These are phyloP conservation scores for Menura novaehollandiae DNA, from an alignment of 2,113 vertebrate species.

Conservation along the genomic window DNA sequence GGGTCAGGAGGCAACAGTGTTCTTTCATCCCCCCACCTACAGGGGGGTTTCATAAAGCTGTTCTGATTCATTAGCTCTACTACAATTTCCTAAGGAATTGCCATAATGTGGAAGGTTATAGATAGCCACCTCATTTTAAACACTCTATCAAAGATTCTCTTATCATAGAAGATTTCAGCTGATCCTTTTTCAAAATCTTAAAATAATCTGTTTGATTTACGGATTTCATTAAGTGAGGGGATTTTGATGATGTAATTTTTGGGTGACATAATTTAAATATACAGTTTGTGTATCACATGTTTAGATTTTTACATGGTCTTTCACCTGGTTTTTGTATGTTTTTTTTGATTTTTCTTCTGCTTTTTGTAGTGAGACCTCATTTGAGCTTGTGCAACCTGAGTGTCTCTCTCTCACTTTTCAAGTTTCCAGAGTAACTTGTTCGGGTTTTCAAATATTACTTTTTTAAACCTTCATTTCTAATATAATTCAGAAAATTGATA, in stretches of 20 bases:
- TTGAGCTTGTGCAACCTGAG: neutral
- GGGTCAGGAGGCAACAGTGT: too few relatives aligned
- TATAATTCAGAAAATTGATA: neutral
- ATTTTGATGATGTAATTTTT: neutral
- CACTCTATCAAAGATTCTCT: neutral
- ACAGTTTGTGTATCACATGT: neutral
- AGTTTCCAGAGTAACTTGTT: neutral
- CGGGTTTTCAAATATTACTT: neutral
- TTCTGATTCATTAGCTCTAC: neutral
- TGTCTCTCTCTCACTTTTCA: neutral
- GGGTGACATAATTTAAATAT: neutral
- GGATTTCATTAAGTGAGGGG: neutral
- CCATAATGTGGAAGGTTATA: neutral
- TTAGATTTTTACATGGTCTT: neutral
- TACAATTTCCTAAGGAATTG: neutral
- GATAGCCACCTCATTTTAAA: neutral
- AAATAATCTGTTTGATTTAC: neutral
- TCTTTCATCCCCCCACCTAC: neutral
- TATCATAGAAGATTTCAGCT: neutral
- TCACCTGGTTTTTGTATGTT: accelerated
- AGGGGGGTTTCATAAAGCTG: neutral
- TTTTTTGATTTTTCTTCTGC: neutral
- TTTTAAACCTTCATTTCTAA: neutral
- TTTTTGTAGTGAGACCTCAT: neutral
- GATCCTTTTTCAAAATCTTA: neutral